Conservation (phyloP, 2,113 vertebrate species). For the Pipra filicauda region DNA sequence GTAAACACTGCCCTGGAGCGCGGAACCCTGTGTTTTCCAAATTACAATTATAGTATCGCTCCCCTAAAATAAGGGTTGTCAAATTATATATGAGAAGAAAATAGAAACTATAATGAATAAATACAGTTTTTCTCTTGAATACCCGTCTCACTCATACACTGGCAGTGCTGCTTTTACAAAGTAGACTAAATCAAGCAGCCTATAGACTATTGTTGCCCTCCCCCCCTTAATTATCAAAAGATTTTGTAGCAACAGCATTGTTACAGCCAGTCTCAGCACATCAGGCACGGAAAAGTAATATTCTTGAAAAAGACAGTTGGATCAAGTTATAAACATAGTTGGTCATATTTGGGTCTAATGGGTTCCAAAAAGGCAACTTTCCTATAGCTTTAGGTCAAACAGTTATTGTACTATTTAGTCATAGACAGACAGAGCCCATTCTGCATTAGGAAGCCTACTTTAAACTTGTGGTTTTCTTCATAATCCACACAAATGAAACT, state of each 20-base stretch:
- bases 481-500: slow-evolving; percentile 7
- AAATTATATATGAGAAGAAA: slow-evolving; percentile 41
- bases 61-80: slow-evolving; percentile 48
- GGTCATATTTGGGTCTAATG: background rate
- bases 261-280: background rate
- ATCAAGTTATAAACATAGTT: background rate
- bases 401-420: background rate
- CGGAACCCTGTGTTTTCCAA: slow-evolving; percentile 33
- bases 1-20: slow-evolving; percentile 10
- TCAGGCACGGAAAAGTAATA: background rate
- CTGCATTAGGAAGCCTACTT: background rate
- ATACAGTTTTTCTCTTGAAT: background rate
- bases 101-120: slow-evolving; percentile 43
- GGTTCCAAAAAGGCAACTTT: background rate
- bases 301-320: background rate
- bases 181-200: background rate
- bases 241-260: background rate
- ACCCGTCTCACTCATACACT: background rate
- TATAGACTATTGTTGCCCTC: background rate
- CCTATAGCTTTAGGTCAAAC: background rate
- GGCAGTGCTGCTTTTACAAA: background rate
- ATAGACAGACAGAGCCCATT: background rate
- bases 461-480: slow-evolving; percentile 36
- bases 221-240: background rate
- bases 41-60: slow-evolving; percentile 21